Evolutionary conservation across 2,888 invertebrate species (phyloP).

Genomic region (Nysson spinosus): DNA sequence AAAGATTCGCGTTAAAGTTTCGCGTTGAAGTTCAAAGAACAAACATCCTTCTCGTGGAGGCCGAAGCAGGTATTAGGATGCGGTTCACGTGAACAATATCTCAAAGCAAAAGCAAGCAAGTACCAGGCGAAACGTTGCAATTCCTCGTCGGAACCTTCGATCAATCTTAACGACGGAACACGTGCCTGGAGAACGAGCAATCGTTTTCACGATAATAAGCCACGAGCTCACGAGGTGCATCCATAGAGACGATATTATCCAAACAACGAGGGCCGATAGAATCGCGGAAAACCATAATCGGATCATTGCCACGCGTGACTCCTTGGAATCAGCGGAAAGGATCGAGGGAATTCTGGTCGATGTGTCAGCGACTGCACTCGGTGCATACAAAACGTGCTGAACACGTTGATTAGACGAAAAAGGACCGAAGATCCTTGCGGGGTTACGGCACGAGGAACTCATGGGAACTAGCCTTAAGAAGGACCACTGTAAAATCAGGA

Average conservation of each 20-base stretch:
- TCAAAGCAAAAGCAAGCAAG: no score
- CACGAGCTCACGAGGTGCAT: slow-evolving; percentile 4
- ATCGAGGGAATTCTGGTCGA: slow-evolving; percentile 43
- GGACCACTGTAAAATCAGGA: neutral
- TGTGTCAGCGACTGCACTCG: slow-evolving; percentile 25
- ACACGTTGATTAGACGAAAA: slow-evolving; percentile 5
- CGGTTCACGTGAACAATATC: no score
- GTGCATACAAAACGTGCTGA: slow-evolving; percentile 10
- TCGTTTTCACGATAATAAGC: neutral
- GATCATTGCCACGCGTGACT: slow-evolving; percentile 44
- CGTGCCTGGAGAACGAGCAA: slow-evolving; percentile 18
- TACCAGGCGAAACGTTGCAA: no score
- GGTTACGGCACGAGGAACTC: slow-evolving; percentile 2
- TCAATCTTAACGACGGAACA: no score
- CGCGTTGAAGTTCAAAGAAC: no score
- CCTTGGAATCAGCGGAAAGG: slow-evolving; percentile 18
- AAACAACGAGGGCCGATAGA: slow-evolving; percentile 25
- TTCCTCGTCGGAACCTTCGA: no score
- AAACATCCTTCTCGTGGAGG: no score
- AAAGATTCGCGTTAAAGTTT: no score
- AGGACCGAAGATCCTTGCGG: slow-evolving; percentile 1
- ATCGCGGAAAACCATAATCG: slow-evolving; percentile 46
- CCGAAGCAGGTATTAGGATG: no score
- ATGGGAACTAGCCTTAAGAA: slow-evolving; percentile 12
- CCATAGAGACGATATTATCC: slow-evolving; percentile 18